Evolutionary conservation across 2,113 vertebrate species (phyloP), one percentile per base, ranked within the genome.

Genomic region (Alexandromys fortis): DNA sequence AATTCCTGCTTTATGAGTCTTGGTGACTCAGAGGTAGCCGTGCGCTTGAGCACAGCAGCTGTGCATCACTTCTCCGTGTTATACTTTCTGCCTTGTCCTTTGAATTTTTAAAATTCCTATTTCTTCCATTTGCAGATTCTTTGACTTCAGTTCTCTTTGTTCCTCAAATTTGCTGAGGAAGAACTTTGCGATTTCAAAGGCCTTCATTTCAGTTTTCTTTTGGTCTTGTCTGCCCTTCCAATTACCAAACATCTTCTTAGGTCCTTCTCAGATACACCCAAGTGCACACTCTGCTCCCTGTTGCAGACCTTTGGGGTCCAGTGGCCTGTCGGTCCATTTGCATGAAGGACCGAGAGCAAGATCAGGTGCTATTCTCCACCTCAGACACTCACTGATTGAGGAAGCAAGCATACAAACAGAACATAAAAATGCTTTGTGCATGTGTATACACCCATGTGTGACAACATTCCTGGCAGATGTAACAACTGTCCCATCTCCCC

Each of bases 121-220:
- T 30, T 3, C 45, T 93, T 92, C 77, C 30, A 12, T 86, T 45
- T 73, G 10, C 79, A 45, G 78, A 79, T 96, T 95, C 45, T 96
- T 94, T 87, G 91, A 83, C 65, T 94, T 68, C 14, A 4, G 3
- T 81, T 67, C 63, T 87, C 65, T 85, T 77, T 9, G 14, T 85
- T 86, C 87, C 85, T 96, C 49, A 75, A 49, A 90, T 26, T 93
- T 96, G 87, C 94, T 82, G 87, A 94, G 75, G 11, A 90, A 21
- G 45, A 73, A 63, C 52, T 79, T 92, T 88, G 38, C 49, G 63
- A 19, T 65, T 79, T 42, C 49, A 67, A 30, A 24, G 45, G 7
- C 83, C 1, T 0, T 35, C 76, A 75, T 94, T 5, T 3, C 16
- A 88, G 28, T 77, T 94, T 78, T 17, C 73, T 87, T 83, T 68